Evolutionary conservation across 2,113 vertebrate species (phyloP), one percentile per base, ranked within the genome.

Genomic region (Channa maculata): DNA sequence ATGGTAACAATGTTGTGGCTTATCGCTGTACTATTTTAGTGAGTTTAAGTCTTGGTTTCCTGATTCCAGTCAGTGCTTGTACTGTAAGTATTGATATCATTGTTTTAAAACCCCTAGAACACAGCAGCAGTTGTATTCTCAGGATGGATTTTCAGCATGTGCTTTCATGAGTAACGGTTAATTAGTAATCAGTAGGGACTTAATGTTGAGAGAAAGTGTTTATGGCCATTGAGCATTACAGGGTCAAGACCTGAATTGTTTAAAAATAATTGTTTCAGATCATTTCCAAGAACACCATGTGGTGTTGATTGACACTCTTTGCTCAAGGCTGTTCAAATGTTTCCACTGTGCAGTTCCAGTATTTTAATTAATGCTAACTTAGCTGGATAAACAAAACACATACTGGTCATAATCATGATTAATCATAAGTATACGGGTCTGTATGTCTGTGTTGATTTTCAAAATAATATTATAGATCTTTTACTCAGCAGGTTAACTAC

Each of bases 131-230:
- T 36, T 64, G 1, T 24, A 12, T 41, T 64, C 38, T 9, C 7
- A 7, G 6, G 6, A 41, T 49, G 39, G 45, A 53, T 75, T 54
- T 73, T 10, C 13, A 5, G 54, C 3, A 2, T 49, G 52, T 38
- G 70, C 55, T 55, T 55, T 60, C 43, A 71, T 72, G 15, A 63
- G 59, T 13, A n/a, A 50, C 8, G n/a, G 53, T 68, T 77, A 46
- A 74, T 70, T 33, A 70, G 62, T 80, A 15, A 63, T 59, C n/a
- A 64, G 33, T 13, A n/a, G 2, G 6, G 41, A 68, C 34, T 63
- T 45, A 5, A 24, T 55, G 48, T 50, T 49, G 24, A 43, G n/a
- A 43, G 39, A 84, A 53, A 50, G 14, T 58, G 54, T 45, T 67
- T 41, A 52, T 50, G 6, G 8, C 15, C 6, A 14, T 67, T 57